Evolutionary conservation across 2,888 invertebrate species (phyloP).

Genomic region (Melinopterus prodromus): DNA sequence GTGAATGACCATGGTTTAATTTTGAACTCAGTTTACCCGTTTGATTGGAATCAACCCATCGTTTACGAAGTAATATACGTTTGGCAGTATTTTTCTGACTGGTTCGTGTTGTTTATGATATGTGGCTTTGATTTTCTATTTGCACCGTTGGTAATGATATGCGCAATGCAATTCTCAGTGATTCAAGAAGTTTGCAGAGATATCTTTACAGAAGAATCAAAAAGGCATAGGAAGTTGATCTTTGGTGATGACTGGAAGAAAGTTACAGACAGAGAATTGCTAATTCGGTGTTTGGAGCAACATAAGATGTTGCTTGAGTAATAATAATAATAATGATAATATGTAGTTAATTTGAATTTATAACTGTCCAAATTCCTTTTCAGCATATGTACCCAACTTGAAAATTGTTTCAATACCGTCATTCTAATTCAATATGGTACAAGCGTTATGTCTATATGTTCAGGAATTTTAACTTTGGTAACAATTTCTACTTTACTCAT

Average conservation of each 20-base stretch:
- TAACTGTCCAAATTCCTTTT: not conserved
- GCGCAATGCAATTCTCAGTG: slow-evolving; percentile 33
- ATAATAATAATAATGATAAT: not conserved
- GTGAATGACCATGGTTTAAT: slow-evolving; percentile 27
- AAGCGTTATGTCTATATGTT: slow-evolving; percentile 41
- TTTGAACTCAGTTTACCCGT: slow-evolving; percentile 40
- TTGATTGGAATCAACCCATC: slow-evolving; percentile 35
- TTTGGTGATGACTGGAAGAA: slow-evolving; percentile 24
- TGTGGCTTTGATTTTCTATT: slow-evolving; percentile 35
- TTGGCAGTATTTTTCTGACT: slow-evolving; percentile 38
- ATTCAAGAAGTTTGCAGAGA: slow-evolving; percentile 40
- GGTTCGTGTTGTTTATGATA: slow-evolving; percentile 31
- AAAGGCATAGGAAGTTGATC: slow-evolving; percentile 19
- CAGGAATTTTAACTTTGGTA: slow-evolving; percentile 38
- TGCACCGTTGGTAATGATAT: slow-evolving; percentile 27
- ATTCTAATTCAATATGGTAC: slow-evolving; percentile 40
- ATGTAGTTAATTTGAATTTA: not conserved
- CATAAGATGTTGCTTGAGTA: slow-evolving; percentile 41
- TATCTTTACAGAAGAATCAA: slow-evolving; percentile 26
- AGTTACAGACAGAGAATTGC: slow-evolving; percentile 32
- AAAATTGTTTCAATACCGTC: slow-evolving; percentile 36
- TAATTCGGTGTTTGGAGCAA: slow-evolving; percentile 40
- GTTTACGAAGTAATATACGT: slow-evolving; percentile 42
- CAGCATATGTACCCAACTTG: slow-evolving; percentile 40
- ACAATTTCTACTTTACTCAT: not conserved